Percentiles rank a stretch among this genome's conserved stretches.
Conservation (phyloP, 2,113 vertebrate species). For the Columba livia region DNA sequence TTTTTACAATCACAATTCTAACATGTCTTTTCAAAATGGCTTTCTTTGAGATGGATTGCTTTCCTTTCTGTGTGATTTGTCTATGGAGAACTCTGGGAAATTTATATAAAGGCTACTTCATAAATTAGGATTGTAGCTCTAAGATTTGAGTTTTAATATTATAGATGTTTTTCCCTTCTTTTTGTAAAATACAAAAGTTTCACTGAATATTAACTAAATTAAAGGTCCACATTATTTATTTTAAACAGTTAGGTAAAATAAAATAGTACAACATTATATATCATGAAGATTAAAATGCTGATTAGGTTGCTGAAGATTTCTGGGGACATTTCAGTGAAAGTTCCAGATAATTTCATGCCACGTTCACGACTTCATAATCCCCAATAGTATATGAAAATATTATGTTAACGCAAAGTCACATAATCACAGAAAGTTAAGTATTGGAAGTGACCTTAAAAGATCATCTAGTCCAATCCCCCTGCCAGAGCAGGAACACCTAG, state of each 20-base stretch:
- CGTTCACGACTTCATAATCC: not conserved
- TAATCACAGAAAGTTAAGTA: too few relatives aligned
- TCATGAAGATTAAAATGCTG: not conserved
- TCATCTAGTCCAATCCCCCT: too few relatives aligned
- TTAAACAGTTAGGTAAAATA: not conserved
- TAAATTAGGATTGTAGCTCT: not conserved
- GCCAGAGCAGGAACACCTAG: too few relatives aligned
- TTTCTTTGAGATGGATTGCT: slow-evolving; percentile 19
- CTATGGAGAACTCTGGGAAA: not conserved
- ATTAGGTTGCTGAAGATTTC: not conserved
- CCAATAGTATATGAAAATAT: not conserved
- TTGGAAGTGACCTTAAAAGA: too few relatives aligned
- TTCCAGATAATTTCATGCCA: not conserved
- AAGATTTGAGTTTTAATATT: not conserved
- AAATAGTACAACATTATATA: not conserved
- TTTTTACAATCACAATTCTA: slow-evolving; percentile 17
- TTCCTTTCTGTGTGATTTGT: not conserved
- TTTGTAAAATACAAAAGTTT: not conserved
- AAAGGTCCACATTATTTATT: not conserved
- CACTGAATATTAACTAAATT: not conserved
- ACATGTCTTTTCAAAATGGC: not conserved
- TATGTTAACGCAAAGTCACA: not conserved
- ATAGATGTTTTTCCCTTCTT: not conserved
- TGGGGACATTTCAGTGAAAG: not conserved
- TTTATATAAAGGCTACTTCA: not conserved